Evolutionary conservation across 2,797 vertebrate species (phyloP).

Genomic region (Galago senegalensis): DNA sequence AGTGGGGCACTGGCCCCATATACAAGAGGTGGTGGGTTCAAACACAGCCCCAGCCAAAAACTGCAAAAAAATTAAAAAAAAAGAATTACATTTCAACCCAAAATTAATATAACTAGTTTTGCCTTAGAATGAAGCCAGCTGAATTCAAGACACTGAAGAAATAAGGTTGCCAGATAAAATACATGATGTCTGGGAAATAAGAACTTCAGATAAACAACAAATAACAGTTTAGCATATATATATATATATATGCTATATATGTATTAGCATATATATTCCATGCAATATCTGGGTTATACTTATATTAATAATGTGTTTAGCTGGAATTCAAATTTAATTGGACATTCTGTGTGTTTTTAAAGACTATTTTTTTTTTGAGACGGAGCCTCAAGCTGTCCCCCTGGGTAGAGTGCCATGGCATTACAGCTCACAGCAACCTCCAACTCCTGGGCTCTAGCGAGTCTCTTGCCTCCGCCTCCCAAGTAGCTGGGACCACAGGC

Average conservation of each 20-base stretch:
- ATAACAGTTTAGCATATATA: not conserved
- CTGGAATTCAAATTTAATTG: constrained; percentile 49
- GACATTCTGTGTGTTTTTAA: not conserved
- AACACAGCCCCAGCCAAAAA: too few relatives aligned
- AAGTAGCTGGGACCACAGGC: too few relatives aligned
- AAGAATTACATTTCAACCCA: not conserved
- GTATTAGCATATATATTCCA: not conserved
- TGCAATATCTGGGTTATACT: not conserved
- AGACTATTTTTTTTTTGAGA: not conserved
- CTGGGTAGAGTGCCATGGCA: too few relatives aligned
- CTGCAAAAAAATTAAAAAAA: too few relatives aligned
- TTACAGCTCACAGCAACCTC: too few relatives aligned
- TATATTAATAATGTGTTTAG: constrained; percentile 9
- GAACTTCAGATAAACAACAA: constrained; percentile 37
- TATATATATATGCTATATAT: not conserved
- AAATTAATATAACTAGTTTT: constrained; percentile 18
- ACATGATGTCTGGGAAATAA: not conserved
- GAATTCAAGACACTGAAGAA: not conserved
- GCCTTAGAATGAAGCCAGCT: constrained; percentile 37
- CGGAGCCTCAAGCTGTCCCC: too few relatives aligned
- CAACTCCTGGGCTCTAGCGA: too few relatives aligned
- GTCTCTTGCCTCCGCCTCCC: too few relatives aligned
- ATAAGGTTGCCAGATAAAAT: constrained; percentile 51
- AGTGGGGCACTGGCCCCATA: too few relatives aligned
- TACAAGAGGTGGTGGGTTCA: too few relatives aligned